phyloP scores from a whole-genome alignment of 2,797 vertebrate species.

The Lacerta viridis region DNA sequence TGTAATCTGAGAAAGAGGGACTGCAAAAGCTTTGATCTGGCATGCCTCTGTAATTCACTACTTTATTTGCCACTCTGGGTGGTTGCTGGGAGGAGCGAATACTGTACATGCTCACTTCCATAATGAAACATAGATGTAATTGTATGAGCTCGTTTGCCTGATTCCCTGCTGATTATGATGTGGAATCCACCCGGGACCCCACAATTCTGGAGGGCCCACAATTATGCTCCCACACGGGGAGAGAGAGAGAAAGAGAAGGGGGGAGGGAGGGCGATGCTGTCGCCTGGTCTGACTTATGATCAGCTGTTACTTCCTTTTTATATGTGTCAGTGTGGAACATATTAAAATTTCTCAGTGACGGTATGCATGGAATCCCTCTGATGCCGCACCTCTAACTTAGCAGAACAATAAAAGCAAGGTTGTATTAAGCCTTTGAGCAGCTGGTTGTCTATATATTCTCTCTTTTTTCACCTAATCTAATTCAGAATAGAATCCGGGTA shows the following conservation, averaged over 20 bases:
- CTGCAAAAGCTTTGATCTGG: slow-evolving; percentile 23
- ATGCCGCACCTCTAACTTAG: slow-evolving; percentile 88
- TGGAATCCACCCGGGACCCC: slow-evolving; percentile 39
- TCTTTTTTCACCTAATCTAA: slow-evolving; percentile 80
- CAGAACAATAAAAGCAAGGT: slow-evolving; percentile 88
- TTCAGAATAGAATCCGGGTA: slow-evolving; percentile 79
- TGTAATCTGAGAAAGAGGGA: slow-evolving; percentile 2
- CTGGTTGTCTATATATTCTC: slow-evolving; percentile 86
- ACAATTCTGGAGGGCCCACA: slow-evolving; percentile 17
- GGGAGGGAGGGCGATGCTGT: slow-evolving; percentile 64
- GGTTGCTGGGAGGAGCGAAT: slow-evolving; percentile 25
- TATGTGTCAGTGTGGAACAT: slow-evolving; percentile 86
- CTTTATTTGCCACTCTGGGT: slow-evolving; percentile 9
- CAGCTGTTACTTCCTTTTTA: slow-evolving; percentile 90
- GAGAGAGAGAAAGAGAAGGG: not conserved
- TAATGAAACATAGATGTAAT: slow-evolving; percentile 56
- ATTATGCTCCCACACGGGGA: slow-evolving; percentile 32
- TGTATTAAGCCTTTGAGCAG: slow-evolving; percentile 88
- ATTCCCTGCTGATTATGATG: slow-evolving; percentile 38
- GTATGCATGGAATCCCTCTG: slow-evolving; percentile 88
- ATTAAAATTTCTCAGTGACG: slow-evolving; percentile 86
- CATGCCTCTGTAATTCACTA: slow-evolving; percentile 41
- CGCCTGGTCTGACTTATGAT: slow-evolving; percentile 77
- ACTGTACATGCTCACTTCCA: slow-evolving; percentile 44
- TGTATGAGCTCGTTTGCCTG: slow-evolving; percentile 37